Conservation (phyloP, 2,797 vertebrate species). For the Pagetopsis macropterus region DNA sequence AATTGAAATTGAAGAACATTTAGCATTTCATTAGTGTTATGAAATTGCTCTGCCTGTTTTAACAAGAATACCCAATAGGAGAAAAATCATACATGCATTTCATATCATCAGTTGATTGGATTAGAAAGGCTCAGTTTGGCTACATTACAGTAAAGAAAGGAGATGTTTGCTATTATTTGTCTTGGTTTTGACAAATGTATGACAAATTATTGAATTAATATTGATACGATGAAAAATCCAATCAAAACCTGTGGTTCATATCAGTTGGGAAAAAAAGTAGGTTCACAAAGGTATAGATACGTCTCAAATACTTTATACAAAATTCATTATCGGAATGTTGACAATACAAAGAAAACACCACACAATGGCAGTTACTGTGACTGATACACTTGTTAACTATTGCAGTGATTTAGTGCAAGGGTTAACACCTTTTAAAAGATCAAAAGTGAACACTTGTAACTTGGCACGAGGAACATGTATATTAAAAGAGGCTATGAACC, state of each 20-base stretch:
- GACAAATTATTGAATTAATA: too few relatives aligned
- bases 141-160: too few relatives aligned
- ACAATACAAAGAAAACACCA: slow-evolving; percentile 75
- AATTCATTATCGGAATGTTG: slow-evolving; percentile 67
- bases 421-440: slow-evolving; percentile 54
- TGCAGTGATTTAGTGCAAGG: slow-evolving; percentile 65
- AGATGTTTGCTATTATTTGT: too few relatives aligned
- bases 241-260: not conserved
- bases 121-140: too few relatives aligned
- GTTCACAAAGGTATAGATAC: slow-evolving; percentile 14
- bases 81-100: too few relatives aligned
- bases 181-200: too few relatives aligned
- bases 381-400: slow-evolving; percentile 59
- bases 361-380: slow-evolving; percentile 55
- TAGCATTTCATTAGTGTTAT: too few relatives aligned
- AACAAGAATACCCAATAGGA: too few relatives aligned
- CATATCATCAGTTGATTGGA: too few relatives aligned
- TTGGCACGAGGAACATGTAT: slow-evolving; percentile 86
- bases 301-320: slow-evolving; percentile 80
- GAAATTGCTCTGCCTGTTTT: too few relatives aligned
- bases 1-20: too few relatives aligned
- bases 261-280: not conserved
- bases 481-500: slow-evolving; percentile 59
- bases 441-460: slow-evolving; percentile 75
- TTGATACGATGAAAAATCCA: not conserved